Evolutionary conservation across 2,888 invertebrate species (phyloP), one percentile per base, ranked within the genome.

Genomic region (Erebia ligea): DNA sequence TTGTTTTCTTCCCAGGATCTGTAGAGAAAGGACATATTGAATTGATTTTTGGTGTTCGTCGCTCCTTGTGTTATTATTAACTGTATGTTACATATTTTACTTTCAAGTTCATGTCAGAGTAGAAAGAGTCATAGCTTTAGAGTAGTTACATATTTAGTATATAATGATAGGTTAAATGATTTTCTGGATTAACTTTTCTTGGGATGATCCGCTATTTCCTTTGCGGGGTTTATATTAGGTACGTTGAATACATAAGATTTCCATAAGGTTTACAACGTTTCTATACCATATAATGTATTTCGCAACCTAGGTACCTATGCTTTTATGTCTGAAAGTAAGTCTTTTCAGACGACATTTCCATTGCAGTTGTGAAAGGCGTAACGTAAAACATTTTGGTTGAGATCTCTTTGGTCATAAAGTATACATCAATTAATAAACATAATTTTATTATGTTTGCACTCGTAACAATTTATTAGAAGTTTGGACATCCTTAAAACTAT

Each of bases 351-450:
- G n/a, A 52, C 52, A 8, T 6, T n/a, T n/a, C 9, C 9, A 52
- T 9, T 6, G 8, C 52, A 17, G 1, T n/a, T 50, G n/a, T n/a
- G n/a, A 50, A 15, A n/a, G n/a, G 5, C 50, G n/a, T 50, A 5
- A 17, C 5, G 8, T 50, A 0, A 17, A 52, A 17, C 17, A n/a
- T n/a, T 8, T 50, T 50, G 80, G 67, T 83, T 86, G 1, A 50
- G 76, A 48, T 75, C 74, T 13, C 69, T 54, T 25, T 80, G 78
- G 17, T 2, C 52, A 17, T 52, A 17, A 52, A n/a, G 17, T 17
- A 17, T 6, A 50, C n/a, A 52, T 9, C 52, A 17, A 2, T n/a
- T 8, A 17, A n/a, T 45, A 45, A 0, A 76, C 45, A 45, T 13
- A 45, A 45, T 45, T 45, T 45, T 13, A 45, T 45, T 45, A 45